Evolutionary conservation across 2,113 vertebrate genomes (phyloP), one percentile per base, ranked within the genome.

Genomic region (Redunca redunca): DNA sequence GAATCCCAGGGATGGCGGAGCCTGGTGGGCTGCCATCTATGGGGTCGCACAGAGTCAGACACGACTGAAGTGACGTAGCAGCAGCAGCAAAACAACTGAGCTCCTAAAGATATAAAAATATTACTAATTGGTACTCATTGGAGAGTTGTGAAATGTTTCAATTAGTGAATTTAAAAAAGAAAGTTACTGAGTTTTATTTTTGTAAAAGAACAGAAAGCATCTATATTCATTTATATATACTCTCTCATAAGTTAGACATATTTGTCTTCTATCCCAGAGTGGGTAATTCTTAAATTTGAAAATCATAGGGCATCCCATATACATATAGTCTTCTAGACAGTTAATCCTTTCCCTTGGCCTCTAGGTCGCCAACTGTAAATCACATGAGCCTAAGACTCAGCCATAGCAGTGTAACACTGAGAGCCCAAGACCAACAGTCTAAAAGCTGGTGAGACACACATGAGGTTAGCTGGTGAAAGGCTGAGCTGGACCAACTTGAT

Each of bases 81-180:
- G 60, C 58, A 62, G 28, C 3, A 62, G 60, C 28, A 33, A 62
- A 16, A 64, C 71, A 86, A 60, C 36, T 43, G 74, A 64, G 13
- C 30, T 88, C 7, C 91, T 89, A 60, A 94, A 64, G n/a, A 78
- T 30, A 43, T 19, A 57, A 78, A 88, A 78, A 80, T 28, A 6
- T 74, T 40, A 84, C 25, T 62, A 74, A 86, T 6, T 90, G 53
- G 7, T 53, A 71, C 10, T 91, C 28, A 78, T 0, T 57, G 21
- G 43, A 83, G 28, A 83, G 46, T 87, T 93, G 26, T 93, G 53
- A 96, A 83, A 95, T 95, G 36, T 50, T 87, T 90, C 48, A 90
- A 46, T 89, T 64, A 50, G 23, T 84, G 25, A 58, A 62, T 87
- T 74, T 62, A n/a, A 94, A 88, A 91, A 28, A 92, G 25, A 55